Evolutionary conservation across 2,797 vertebrate genomes (phyloP).

Genomic region (Somateria mollissima): DNA sequence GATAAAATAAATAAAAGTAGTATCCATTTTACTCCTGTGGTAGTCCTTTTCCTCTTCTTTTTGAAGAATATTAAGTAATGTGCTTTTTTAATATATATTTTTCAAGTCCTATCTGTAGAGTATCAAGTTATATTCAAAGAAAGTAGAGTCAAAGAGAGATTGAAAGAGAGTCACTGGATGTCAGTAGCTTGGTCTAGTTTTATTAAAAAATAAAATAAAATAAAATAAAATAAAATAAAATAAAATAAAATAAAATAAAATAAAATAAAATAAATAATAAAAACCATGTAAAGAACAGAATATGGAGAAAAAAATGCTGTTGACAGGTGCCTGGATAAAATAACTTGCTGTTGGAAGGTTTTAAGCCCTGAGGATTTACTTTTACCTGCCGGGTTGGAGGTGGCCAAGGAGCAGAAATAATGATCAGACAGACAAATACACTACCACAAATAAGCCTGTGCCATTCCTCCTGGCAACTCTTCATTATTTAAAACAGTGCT

Average conservation of each 20-base stretch:
- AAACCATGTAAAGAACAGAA: accelerated
- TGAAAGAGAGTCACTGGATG: background rate
- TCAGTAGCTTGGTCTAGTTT: background rate
- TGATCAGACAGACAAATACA: slow-evolving; percentile 47
- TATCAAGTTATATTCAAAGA: background rate
- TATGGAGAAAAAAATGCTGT: background rate
- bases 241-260: too few relatives aligned
- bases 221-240: too few relatives aligned
- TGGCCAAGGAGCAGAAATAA: slow-evolving; percentile 44
- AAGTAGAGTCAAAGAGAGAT: background rate
- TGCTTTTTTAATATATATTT: background rate
- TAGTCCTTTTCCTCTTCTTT: background rate
- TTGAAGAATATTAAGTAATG: background rate
- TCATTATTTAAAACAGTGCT: slow-evolving; percentile 53
- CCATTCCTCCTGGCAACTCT: slow-evolving; percentile 40
- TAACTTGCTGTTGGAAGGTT: slow-evolving; percentile 2
- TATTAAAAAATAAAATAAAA: too few relatives aligned
- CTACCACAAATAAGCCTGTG: slow-evolving; percentile 14
- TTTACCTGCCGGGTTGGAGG: background rate
- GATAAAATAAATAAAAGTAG: background rate
- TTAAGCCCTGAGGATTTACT: slow-evolving; percentile 45
- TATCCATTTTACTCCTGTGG: background rate
- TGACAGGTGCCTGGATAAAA: slow-evolving; percentile 30
- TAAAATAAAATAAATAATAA: too few relatives aligned
- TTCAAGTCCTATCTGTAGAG: background rate